phyloP scores from a whole-genome alignment of 1,140 invertebrate species.

The Zeugodacus cucurbitae region DNA sequence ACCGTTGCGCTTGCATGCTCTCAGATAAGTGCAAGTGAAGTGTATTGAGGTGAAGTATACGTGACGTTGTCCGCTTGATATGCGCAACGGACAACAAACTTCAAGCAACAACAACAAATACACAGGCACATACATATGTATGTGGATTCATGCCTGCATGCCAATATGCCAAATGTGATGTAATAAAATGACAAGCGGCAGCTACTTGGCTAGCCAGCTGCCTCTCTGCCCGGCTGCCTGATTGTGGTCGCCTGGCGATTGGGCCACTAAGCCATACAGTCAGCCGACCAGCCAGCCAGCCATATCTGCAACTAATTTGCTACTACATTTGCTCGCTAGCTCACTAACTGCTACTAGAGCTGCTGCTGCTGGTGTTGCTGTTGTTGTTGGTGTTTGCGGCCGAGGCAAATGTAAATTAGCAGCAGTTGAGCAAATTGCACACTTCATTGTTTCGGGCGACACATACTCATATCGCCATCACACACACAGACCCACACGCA shows the following conservation, averaged over 20 bases:
- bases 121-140: background rate
- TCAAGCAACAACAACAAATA: background rate
- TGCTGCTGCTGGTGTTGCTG: background rate
- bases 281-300: background rate
- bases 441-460: constrained; percentile 16
- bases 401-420: constrained; percentile 30
- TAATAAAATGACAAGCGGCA: constrained; percentile 14
- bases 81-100: background rate
- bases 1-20: background rate
- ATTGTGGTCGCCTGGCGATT: background rate
- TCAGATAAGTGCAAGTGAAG: background rate
- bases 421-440: constrained; percentile 33
- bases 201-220: background rate
- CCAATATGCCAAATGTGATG: constrained; percentile 22
- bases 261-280: background rate
- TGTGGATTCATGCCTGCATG: background rate
- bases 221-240: background rate
- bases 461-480: background rate
- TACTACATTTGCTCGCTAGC: background rate
- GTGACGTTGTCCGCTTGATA: background rate
- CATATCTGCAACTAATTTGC: constrained; percentile 30
- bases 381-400: background rate
- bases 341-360: background rate
- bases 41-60: constrained; percentile 16
- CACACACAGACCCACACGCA: background rate